A percentile compares a stretch with the other conserved stretches of the same genome.
Evolutionary conservation across 2,113 vertebrate genomes (phyloP).

Genomic region (Cyanoramphus novaezelandiae): DNA sequence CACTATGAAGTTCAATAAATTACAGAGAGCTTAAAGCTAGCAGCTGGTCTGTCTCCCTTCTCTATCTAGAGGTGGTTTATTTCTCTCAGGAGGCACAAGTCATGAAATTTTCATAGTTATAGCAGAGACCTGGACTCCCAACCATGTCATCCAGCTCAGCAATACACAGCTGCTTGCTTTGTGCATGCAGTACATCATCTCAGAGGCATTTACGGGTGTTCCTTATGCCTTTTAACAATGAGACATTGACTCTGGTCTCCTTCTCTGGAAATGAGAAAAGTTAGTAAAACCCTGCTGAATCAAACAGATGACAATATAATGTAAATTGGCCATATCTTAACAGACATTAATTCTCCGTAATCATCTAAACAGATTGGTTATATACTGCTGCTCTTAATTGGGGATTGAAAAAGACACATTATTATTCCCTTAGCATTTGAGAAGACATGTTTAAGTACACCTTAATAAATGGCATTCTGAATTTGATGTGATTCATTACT

Average conservation of each 20-base stretch:
- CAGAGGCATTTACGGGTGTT: not conserved
- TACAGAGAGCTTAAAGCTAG: not conserved
- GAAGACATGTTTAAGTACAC: not conserved
- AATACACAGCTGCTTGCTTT: not conserved
- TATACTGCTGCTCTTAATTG: not conserved
- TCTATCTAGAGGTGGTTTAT: not conserved
- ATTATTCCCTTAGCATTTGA: not conserved
- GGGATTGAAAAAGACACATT: not conserved
- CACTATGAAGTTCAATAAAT: conserved; percentile 37
- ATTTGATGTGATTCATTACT: not conserved
- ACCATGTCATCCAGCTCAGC: not conserved
- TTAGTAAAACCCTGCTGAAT: not conserved
- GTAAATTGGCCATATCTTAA: not conserved
- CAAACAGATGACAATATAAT: not conserved
- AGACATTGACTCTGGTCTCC: not conserved
- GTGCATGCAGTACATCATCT: not conserved
- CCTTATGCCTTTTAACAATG: not conserved
- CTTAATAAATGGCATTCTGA: not conserved
- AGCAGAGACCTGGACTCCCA: not conserved
- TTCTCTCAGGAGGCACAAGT: not conserved
- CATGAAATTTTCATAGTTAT: not conserved
- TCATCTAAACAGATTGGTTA: not conserved
- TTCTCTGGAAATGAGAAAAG: not conserved
- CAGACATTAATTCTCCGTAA: not conserved
- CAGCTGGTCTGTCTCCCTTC: not conserved